phyloP scores from a whole-genome alignment of 2,113 vertebrate genomes.

The Tetrao urogallus region DNA sequence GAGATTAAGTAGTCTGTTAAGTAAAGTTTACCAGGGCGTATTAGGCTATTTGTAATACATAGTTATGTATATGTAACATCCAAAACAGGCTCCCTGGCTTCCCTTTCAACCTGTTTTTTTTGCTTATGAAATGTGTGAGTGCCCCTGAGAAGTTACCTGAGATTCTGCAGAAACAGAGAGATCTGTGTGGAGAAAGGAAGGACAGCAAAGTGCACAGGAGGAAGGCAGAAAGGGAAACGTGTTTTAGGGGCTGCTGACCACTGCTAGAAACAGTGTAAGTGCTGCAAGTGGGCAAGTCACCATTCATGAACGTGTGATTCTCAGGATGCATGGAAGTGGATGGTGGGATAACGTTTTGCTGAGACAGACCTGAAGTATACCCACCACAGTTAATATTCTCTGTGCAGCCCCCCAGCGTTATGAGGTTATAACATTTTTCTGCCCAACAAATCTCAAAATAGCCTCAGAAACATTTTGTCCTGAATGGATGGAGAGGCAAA shows the following conservation, averaged over 20 bases:
- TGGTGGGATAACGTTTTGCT: neutral
- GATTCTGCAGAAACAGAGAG: neutral
- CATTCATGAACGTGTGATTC: neutral
- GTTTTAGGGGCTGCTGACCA: neutral
- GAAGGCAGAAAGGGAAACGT: neutral
- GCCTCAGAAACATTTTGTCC: neutral
- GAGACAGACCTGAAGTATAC: neutral
- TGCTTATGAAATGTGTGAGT: neutral
- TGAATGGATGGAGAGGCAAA: neutral
- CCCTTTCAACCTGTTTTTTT: neutral
- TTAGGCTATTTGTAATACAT: conserved; percentile 9
- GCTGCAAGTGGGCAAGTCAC: neutral
- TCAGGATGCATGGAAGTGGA: neutral
- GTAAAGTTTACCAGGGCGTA: conserved; percentile 49
- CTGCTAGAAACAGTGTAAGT: neutral
- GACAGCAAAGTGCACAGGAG: neutral
- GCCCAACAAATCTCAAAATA: neutral
- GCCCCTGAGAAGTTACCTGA: neutral
- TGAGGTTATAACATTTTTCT: neutral
- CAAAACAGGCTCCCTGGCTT: neutral
- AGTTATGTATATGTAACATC: neutral
- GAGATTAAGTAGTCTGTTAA: conserved; percentile 70
- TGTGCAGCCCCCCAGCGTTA: neutral
- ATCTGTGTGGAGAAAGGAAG: neutral
- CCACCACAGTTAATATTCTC: neutral